A percentile compares a stretch with the other conserved stretches of the same genome.
Evolutionary conservation across 2,797 vertebrate genomes (phyloP).

Genomic region (Miichthys miiuy): DNA sequence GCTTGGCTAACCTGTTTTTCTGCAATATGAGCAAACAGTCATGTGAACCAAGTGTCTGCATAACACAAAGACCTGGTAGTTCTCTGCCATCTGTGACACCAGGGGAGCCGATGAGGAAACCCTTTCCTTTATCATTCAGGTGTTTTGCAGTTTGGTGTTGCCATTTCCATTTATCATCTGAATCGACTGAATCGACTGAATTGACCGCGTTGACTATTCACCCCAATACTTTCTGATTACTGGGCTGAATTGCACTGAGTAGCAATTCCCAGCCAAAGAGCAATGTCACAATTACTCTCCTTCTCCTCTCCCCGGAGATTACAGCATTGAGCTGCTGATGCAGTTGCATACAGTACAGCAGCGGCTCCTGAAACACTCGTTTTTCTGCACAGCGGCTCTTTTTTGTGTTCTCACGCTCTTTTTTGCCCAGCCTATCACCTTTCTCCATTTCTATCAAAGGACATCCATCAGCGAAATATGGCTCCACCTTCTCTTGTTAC

Average conservation of each 20-base stretch:
- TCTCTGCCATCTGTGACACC: not conserved
- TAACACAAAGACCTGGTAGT: not conserved
- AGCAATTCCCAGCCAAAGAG: slow-evolving; percentile 72
- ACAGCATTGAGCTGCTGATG: slow-evolving; percentile 77
- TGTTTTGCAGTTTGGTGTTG: slow-evolving; percentile 29
- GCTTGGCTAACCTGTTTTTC: not conserved
- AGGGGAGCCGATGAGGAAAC: slow-evolving; percentile 9
- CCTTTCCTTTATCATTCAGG: slow-evolving; percentile 28
- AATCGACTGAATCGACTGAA: slow-evolving; percentile 49
- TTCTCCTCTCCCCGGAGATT: slow-evolving; percentile 61
- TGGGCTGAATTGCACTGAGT: slow-evolving; percentile 65
- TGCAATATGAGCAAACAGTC: not conserved
- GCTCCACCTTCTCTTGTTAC: slow-evolving; percentile 80
- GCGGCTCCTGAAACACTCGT: slow-evolving; percentile 61
- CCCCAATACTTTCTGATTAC: slow-evolving; percentile 67
- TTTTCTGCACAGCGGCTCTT: slow-evolving; percentile 76
- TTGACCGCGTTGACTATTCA: slow-evolving; percentile 62
- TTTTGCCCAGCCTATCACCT: slow-evolving; percentile 75
- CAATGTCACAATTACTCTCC: slow-evolving; percentile 78
- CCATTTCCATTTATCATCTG: slow-evolving; percentile 62
- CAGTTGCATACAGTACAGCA: slow-evolving; percentile 62
- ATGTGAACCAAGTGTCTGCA: no score
- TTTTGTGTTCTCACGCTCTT: slow-evolving; percentile 77
- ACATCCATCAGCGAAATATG: slow-evolving; percentile 86
- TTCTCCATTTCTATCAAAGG: slow-evolving; percentile 75